Percentiles rank a stretch among this genome's conserved stretches.
phyloP scores from a whole-genome alignment of 2,113 vertebrate genomes.

The Tapirus terrestris region DNA sequence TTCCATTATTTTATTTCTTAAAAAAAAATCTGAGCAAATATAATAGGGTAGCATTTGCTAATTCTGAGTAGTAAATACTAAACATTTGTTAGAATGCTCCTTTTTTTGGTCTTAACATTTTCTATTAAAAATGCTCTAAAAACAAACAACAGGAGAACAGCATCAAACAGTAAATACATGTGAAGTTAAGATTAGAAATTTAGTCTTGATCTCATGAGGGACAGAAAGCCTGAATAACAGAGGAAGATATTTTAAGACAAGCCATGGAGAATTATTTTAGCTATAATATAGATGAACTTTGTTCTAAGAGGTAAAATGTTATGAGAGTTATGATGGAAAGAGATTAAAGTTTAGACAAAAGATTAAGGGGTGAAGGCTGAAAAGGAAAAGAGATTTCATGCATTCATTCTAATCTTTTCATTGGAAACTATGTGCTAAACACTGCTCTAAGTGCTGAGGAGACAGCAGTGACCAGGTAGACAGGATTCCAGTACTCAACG shows the following conservation, averaged over 20 bases:
- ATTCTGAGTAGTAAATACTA: background rate
- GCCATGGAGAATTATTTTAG: background rate
- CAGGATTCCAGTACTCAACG: background rate
- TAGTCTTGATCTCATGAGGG: background rate
- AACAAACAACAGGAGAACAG: background rate
- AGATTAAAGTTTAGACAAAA: background rate
- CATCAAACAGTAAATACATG: background rate
- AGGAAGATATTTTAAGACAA: constrained; percentile 15
- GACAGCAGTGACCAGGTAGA: background rate
- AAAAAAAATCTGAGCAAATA: background rate
- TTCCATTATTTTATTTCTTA: background rate
- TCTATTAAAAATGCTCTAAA: constrained; percentile 21
- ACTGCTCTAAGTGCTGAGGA: background rate
- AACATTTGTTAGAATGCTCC: background rate
- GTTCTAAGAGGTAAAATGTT: background rate
- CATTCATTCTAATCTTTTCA: background rate
- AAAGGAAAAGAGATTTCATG: background rate
- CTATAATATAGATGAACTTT: background rate
- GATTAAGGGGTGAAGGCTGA: background rate
- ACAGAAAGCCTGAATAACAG: background rate
- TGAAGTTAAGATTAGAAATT: background rate
- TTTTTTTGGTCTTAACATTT: constrained; percentile 13
- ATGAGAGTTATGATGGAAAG: background rate
- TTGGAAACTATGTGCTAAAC: background rate
- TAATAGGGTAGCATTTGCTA: background rate